Base-by-base conservation (phyloP, 2,113 vertebrate species). In the Cebidichthys violaceus region DNA sequence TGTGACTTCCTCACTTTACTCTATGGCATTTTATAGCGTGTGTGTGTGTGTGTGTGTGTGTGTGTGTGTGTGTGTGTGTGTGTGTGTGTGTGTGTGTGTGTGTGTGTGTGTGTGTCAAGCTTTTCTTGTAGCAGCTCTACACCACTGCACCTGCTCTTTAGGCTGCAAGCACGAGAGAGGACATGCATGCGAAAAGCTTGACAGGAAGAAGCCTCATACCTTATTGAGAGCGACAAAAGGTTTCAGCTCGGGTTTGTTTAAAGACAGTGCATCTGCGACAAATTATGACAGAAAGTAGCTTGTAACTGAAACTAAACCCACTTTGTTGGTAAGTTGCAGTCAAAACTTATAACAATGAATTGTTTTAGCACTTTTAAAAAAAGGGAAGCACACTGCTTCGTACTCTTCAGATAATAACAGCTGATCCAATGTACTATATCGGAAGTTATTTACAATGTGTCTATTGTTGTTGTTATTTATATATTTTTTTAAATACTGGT, bases 61-160 rank as follows among this genome's bases (percentile, higher is more conserved):
- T 31, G 54, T 27, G 54, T 27, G 54, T 57, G 54, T 14, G 54
- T 86, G 69, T 71, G 73, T 66, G 73, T 41, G 47, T 17, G 24
- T 31, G 14, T 31, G 31, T 18, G 41, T 27, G 13, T 54, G 73
- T 52, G 43, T 31, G 71, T 31, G 54, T 50, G 61, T 72, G 39
- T 27, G 75, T 50, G 47, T 43, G 54, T 59, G 60, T 54, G 37
- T 66, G 57, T 64, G 31, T 37, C 39, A n/a, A 20, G 47, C 50
- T 65, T 62, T 75, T 69, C 55, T 82, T 60, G 77, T 78, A 71
- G 66, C 83, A 71, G 70, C 86, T 77, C 72, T 88, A 79, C 82
- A 84, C 75, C 75, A 29, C 43, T 88, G 92, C 93, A 94, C 92
- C 92, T 93, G 92, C 87, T 90, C 87, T 88, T 84, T 47, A 79